Evolutionary conservation across 2,888 invertebrate genomes (phyloP), one percentile per base, ranked within the genome.

Genomic region (Cremastinae sp.): DNA sequence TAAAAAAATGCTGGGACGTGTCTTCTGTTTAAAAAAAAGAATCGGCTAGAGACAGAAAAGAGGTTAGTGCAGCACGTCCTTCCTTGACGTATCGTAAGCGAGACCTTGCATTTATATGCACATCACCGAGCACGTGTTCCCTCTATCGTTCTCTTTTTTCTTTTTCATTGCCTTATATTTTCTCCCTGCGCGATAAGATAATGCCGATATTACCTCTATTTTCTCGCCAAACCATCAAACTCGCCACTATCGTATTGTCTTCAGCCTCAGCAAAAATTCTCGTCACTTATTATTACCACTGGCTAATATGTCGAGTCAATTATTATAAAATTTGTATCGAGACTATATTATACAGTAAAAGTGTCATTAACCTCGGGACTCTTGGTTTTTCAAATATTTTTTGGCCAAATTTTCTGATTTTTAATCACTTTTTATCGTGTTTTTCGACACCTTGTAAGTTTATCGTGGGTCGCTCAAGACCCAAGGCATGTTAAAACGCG

Each of bases 31-130:
- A 16, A 4, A 34, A 18, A 5, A 34, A 34, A 34, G 53, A 34
- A 28, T 28, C 8, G 12, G 34, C 28, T n/a, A n/a, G n/a, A 53
- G 53, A 53, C n/a, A 28, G 22, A 41, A 59, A 34, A 22, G 49
- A 58, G 38, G 47, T 58, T 49, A 51, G 51, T 51, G n/a, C 1
- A 12, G 51, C 53, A 51, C 49, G 69, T 51, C 51, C 41, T 38
- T 69, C 49, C 38, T 59, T n/a, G n/a, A 14, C 12, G 58, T 16
- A 18, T 38, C 58, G 58, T 53, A 20, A 45, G 22, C 41, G 47
- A 59, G 69, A 69, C 69, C 69, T 69, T 69, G 69, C 59, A 41
- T 43, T 47, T 38, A 41, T 45, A 54, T 58, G 41, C 28, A n/a
- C n/a, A 51, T 16, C 12, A 16, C 38, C 14, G n/a, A 45, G 47